Base-by-base conservation (phyloP, 2,888 invertebrate species). In the Scaptomyza polygonia region DNA sequence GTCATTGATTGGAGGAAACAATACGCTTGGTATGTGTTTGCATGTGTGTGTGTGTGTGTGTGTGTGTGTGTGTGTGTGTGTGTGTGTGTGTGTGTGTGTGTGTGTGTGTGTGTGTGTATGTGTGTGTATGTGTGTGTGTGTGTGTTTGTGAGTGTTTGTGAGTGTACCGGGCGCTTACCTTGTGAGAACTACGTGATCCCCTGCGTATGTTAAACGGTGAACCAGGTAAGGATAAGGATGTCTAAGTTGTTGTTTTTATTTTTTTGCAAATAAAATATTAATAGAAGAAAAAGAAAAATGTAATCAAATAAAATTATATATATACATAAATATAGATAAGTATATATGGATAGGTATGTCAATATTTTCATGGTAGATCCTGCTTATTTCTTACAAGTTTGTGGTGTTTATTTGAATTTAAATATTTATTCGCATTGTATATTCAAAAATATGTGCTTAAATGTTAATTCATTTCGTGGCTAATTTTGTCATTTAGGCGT, bases 171-270 rank as follows among this genome's bases (percentile, higher is more conserved):
- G 67, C 78, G 86, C 89, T 90, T 91, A 92, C 92, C 91, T 92
- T 97, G 92, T 98, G 98, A 89, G 97, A 97, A 81, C 97, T 97
- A 84, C 97, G 94, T 88, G 97, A 97, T 80, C 96, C 96, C 84
- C 98, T 95, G 72, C 98, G 95, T 89, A 96, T 93, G 93, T 97
- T 97, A 95, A 98, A 98, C 87, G 98, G 98, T 86, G 98, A 98
- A 88, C 98, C 98, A 89, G 98, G 98, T 91, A 99, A 95, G 93
- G 98, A 98, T 92, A 98, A 94, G 92, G 98, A 98, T 91, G 97
- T 97, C 98, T 98, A 91, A 89, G 88, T 80, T 71, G 77, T 77
- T 67, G 39, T 65, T 61, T 72, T 61, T 36, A 12, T 14, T 61
- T 72, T 81, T 70, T 70, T 71, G 77, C 77, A 82, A 81, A 86